Evolutionary conservation across 2,797 vertebrate species (phyloP), one percentile per base, ranked within the genome.

Genomic region (Aselliscus stoliczkanus): DNA sequence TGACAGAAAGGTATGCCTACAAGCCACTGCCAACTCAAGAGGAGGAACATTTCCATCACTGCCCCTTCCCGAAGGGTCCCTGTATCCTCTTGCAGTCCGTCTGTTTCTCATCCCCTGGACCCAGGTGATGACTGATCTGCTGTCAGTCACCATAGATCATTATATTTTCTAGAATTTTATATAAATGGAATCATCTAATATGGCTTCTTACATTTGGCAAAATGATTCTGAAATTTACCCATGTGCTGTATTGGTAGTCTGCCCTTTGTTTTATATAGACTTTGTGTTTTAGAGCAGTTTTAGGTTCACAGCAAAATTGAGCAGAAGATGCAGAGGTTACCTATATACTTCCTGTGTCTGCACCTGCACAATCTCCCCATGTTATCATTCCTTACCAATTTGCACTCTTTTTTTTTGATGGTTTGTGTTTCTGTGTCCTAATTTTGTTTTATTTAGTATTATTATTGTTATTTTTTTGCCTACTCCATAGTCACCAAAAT

Each of bases 21-120:
- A 15, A 65, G 39, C 34, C 25, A 23, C n/a, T 14, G 14, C 34
- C 4, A 21, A 34, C 4, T 39, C 37, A 37, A 29, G 25, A 29
- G 21, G 31, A 69, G 20, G 34, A 54, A 39, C 34, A 54, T 54
- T 54, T 52, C 34, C 25, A 31, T 27, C n/a, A 3, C 12, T 54
- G 14, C n/a, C n/a, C 7, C 20, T 2, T 11, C 23, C 1, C 5
- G 4, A 5, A 7, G 62, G 37, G n/a, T 54, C 17, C 25, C 15
- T 31, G 13, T 20, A 21, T 2, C 18, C 50, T 34, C 54, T 42
- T 21, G 11, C 25, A 39, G 34, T 20, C n/a, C n/a, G 9, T 65
- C 64, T 65, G 64, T 65, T 20, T 20, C 21, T 64, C 42, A 42
- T 42, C 60, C 37, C n/a, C n/a, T n/a, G n/a, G 47, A 47, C 5